A percentile compares a stretch with the other conserved stretches of the same genome.
Evolutionary conservation across 2,888 invertebrate species (phyloP).

Genomic region (Creontiades dilutus): DNA sequence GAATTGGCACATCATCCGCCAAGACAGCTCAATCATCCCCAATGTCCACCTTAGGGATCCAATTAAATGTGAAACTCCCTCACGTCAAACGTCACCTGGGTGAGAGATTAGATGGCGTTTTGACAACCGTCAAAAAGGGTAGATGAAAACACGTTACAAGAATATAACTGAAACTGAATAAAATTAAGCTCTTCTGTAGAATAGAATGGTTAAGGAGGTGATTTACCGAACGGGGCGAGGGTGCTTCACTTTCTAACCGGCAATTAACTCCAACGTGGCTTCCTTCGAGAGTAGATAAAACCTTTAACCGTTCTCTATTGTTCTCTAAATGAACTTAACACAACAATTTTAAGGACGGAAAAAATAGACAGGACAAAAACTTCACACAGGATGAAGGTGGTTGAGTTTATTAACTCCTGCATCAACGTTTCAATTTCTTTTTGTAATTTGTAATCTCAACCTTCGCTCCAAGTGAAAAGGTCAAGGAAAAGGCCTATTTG

Average conservation of each 20-base stretch:
- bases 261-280: slow-evolving; percentile 57
- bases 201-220: slow-evolving; percentile 29
- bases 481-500: slow-evolving; percentile 38
- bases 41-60: neutral
- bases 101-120: slow-evolving; percentile 7
- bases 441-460: slow-evolving; percentile 19
- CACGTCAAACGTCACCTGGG: neutral
- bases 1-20: no score
- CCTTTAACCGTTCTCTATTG: slow-evolving; percentile 21
- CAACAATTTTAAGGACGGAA: slow-evolving; percentile 27
- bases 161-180: neutral
- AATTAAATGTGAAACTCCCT: neutral
- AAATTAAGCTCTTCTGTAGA: neutral
- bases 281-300: slow-evolving; percentile 28
- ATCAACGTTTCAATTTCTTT: slow-evolving; percentile 28
- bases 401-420: slow-evolving; percentile 15
- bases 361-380: slow-evolving; percentile 19
- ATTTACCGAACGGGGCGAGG: slow-evolving; percentile 14
- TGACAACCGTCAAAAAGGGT: neutral
- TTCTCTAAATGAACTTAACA: slow-evolving; percentile 58
- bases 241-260: slow-evolving; percentile 49
- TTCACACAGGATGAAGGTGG: slow-evolving; percentile 15
- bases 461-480: slow-evolving; percentile 15
- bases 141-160: neutral
- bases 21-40: neutral